Evolutionary conservation across 1,140 invertebrate species (phyloP).

Genomic region (Probaryconus sp.): DNA sequence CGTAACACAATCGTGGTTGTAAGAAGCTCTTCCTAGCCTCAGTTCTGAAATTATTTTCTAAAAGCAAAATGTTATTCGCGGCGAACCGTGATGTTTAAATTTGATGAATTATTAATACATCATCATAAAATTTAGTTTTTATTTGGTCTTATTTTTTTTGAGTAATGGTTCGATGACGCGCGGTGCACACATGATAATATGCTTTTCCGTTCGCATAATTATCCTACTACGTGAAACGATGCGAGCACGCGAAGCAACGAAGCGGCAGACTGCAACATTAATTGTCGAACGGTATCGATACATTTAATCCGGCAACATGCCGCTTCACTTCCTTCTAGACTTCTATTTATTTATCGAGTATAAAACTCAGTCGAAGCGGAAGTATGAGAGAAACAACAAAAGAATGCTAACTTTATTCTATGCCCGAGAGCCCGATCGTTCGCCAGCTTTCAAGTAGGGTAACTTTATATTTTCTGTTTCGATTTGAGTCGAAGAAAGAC

Average conservation of each 20-base stretch:
- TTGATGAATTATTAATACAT: no score
- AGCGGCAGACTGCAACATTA: slow-evolving; percentile 17
- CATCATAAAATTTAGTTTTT: no score
- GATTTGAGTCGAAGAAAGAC: slow-evolving; percentile 4
- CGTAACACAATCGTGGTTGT: no score
- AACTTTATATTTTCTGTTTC: slow-evolving; percentile 17
- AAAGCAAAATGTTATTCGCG: no score
- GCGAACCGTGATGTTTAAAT: no score
- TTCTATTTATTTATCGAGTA: slow-evolving; percentile 50
- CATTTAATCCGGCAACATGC: slow-evolving; percentile 22
- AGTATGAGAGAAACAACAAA: slow-evolving; percentile 27
- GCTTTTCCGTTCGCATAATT: slow-evolving; percentile 17
- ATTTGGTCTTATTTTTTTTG: no score
- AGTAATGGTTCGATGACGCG: no score
- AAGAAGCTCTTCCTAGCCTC: no score
- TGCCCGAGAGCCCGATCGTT: slow-evolving; percentile 19
- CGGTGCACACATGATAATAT: slow-evolving; percentile 13
- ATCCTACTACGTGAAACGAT: slow-evolving; percentile 1
- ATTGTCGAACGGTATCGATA: slow-evolving; percentile 25
- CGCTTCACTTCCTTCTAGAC: slow-evolving; percentile 18
- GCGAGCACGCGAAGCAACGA: background rate
- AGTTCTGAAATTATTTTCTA: no score
- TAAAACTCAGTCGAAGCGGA: slow-evolving; percentile 20
- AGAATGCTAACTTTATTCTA: slow-evolving; percentile 40
- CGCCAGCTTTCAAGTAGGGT: slow-evolving; percentile 32